Evolutionary conservation across 2,113 vertebrate genomes (phyloP).

Genomic region (Theropithecus gelada): DNA sequence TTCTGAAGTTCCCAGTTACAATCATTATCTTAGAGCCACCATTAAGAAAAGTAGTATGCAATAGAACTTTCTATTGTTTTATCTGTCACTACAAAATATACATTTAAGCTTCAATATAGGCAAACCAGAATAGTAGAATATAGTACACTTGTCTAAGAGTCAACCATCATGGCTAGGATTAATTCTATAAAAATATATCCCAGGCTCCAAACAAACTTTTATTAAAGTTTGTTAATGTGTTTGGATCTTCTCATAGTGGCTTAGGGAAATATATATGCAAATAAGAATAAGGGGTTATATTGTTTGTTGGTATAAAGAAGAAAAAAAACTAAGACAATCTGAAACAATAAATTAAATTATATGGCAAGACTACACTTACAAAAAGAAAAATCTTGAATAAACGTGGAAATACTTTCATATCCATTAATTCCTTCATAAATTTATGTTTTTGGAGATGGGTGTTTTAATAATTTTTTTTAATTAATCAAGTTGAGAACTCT

Average conservation of each 20-base stretch:
- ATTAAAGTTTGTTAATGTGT: not conserved
- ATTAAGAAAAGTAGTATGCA: not conserved
- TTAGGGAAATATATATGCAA: not conserved
- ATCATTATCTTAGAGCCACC: not conserved
- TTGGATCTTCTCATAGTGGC: not conserved
- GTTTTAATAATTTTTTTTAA: not conserved
- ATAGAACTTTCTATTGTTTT: not conserved
- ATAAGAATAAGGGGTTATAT: not conserved
- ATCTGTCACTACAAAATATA: not conserved
- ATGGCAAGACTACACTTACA: not conserved
- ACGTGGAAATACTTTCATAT: not conserved
- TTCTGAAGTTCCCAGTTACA: not conserved
- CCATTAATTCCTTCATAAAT: not conserved
- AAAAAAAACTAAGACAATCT: conserved; percentile 10
- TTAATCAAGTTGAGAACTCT: not conserved
- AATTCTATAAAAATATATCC: not conserved
- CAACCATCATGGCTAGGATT: not conserved
- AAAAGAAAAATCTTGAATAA: conserved; percentile 18
- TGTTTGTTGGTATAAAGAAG: not conserved
- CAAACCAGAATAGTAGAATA: not conserved
- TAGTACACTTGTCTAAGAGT: not conserved
- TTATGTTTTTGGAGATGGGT: not conserved
- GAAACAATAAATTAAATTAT: not conserved
- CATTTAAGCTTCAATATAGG: not conserved
- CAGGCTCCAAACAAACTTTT: not conserved